Base-by-base conservation (phyloP, 2,888 invertebrate genomes). In the Balanococcus diminutus region DNA sequence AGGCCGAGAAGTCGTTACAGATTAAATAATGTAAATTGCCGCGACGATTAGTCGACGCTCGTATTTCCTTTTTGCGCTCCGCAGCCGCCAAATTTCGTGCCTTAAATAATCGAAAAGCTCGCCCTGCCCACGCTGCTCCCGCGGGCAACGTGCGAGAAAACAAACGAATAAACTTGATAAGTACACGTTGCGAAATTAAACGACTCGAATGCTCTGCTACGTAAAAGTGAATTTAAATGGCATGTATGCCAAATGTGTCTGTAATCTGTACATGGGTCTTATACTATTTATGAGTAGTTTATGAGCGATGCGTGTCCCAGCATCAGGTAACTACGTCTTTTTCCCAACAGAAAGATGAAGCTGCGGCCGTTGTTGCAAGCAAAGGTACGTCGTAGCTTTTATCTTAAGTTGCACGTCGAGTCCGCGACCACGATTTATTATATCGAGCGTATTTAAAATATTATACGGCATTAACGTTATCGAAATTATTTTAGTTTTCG, bases 171-270 rank as follows among this genome's bases (percentile, higher is more conserved):
- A 67, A 67, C 67, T 67, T 28, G 67, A 67, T 67, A 67, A 67
- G 67, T 67, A 67, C 28, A 67, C 67, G 67, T 67, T 67, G 67
- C 67, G 67, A 67, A 67, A 67, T 67, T 67, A 67, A 67, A 67
- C 67, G 67, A 67, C 28, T 67, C 67, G 67, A 22, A 56, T n/a
- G n/a, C n/a, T n/a, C n/a, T n/a, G n/a, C n/a, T n/a, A n/a, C n/a
- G n/a, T n/a, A n/a, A 22, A 19, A 28, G 14, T 28, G 28, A 25
- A 67, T 67, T 67, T 67, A 25, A 28, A 67, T 28, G 67, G 67
- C 67, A 67, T 67, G 28, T 67, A 67, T 19, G 67, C 67, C 67
- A 11, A 28, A 67, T 67, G 31, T 67, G 67, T 67, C 2, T 1
- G 46, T 4, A 8, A n/a, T 46, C 16, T 8, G 19, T 56, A 42